A percentile compares a stretch with the other conserved stretches of the same genome.
Conservation (phyloP, 2,888 invertebrate genomes). For the Lycophotia porphyrea region DNA sequence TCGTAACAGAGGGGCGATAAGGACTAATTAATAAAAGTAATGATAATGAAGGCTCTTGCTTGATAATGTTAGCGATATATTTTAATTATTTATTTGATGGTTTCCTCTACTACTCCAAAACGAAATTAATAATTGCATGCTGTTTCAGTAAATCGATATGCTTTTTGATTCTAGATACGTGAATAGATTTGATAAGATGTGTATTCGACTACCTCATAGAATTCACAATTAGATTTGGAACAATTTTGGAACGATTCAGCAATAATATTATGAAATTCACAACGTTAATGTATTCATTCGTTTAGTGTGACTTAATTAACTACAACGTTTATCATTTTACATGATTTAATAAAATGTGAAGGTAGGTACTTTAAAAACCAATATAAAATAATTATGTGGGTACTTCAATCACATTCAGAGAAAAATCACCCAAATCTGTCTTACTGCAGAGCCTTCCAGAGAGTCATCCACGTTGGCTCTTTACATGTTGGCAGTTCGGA, state of each 20-base stretch:
- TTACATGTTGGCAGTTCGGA: neutral
- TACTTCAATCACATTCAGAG: neutral
- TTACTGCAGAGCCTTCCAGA: neutral
- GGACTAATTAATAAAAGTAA: constrained; percentile 42
- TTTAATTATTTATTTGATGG: constrained; percentile 24
- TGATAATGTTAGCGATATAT: constrained; percentile 8
- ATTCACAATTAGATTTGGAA: constrained; percentile 34
- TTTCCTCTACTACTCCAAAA: constrained; percentile 1
- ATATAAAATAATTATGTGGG: neutral
- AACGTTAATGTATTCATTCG: neutral
- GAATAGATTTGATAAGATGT: constrained; percentile 25
- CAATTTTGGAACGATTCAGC: constrained; percentile 9
- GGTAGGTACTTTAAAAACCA: neutral
- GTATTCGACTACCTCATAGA: constrained; percentile 9
- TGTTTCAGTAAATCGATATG: constrained; percentile 18
- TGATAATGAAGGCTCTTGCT: constrained; percentile 19
- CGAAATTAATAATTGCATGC: too few species aligned
- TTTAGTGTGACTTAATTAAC: constrained; percentile 6
- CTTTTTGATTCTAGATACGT: constrained; percentile 18
- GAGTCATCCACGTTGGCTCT: neutral
- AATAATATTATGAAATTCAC: constrained; percentile 4
- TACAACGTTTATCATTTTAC: neutral
- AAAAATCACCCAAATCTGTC: neutral
- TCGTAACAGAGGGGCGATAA: constrained; percentile 15
- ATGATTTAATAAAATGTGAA: constrained; percentile 5